These are phyloP conservation scores for Buathra laborator DNA, from an alignment of 2,888 invertebrate species.

Conservation along the genomic window DNA sequence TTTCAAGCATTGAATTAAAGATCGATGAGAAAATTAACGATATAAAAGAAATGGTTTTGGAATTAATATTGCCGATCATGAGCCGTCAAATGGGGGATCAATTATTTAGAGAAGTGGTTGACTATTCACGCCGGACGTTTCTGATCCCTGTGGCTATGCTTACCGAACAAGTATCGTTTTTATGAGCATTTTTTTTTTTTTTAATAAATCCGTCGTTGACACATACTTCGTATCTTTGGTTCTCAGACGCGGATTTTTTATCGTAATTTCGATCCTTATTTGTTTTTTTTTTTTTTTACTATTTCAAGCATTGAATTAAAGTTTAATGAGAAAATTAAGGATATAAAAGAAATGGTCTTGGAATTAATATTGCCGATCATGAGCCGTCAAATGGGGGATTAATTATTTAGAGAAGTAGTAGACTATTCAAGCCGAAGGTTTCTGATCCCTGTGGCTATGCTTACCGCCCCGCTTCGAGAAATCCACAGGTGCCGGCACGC, in stretches of 20 bases:
- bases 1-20: background rate
- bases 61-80: background rate
- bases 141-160: too few relatives aligned
- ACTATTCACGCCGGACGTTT: slow-evolving; percentile 20
- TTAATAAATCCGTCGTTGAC: background rate
- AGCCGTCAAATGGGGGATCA: background rate
- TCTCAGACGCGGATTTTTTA: background rate
- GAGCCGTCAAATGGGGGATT: background rate
- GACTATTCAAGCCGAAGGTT: slow-evolving; percentile 20
- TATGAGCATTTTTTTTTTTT: background rate
- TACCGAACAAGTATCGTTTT: background rate
- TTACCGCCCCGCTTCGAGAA: slow-evolving; percentile 40
- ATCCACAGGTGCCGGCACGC: slow-evolving; percentile 63
- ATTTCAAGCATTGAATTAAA: background rate
- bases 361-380: background rate
- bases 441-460: slow-evolving; percentile 34
- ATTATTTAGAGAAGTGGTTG: background rate
- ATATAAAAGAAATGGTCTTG: background rate
- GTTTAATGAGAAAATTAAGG: background rate
- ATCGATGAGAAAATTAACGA: background rate
- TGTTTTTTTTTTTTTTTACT: background rate
- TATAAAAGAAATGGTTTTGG: background rate
- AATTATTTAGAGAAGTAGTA: background rate
- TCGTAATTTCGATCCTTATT: background rate
- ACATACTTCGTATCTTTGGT: background rate